These are phyloP conservation scores for Colletes latitarsis DNA, from an alignment of 1,140 invertebrate genomes.

Conservation along the genomic window DNA sequence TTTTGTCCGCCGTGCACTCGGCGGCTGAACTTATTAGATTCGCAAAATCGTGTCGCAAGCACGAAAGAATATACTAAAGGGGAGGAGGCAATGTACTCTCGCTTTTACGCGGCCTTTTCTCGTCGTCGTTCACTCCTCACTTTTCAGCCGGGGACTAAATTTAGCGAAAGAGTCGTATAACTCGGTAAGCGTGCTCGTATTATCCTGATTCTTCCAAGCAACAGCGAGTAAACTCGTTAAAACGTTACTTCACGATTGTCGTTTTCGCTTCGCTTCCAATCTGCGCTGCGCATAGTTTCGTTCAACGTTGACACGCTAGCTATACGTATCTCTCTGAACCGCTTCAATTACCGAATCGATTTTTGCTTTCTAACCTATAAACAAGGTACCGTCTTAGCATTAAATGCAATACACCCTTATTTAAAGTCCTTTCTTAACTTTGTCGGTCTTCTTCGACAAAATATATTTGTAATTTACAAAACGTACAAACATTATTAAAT, in stretches of 20 bases:
- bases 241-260: constrained; percentile 43
- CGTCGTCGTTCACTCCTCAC: constrained; percentile 43
- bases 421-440: no score
- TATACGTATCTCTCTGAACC: background rate
- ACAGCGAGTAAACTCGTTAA: constrained; percentile 42
- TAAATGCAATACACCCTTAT: no score
- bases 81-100: constrained; percentile 33
- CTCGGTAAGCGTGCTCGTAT: constrained; percentile 37
- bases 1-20: constrained; percentile 4
- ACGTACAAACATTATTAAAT: no score
- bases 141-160: constrained; percentile 42
- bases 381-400: no score
- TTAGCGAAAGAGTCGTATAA: constrained; percentile 51
- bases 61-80: constrained; percentile 28
- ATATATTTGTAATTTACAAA: no score
- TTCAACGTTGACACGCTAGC: background rate
- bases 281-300: background rate
- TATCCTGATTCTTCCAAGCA: constrained; percentile 43
- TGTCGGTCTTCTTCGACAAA: no score
- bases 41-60: constrained; percentile 25
- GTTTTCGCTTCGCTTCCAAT: background rate
- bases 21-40: constrained; percentile 41
- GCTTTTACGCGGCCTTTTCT: constrained; percentile 45
- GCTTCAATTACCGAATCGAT: background rate
- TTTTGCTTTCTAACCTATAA: no score